Percentiles rank a stretch among this genome's conserved stretches.
phyloP scores from a whole-genome alignment of 2,113 vertebrate species.

The Canis aureus region DNA sequence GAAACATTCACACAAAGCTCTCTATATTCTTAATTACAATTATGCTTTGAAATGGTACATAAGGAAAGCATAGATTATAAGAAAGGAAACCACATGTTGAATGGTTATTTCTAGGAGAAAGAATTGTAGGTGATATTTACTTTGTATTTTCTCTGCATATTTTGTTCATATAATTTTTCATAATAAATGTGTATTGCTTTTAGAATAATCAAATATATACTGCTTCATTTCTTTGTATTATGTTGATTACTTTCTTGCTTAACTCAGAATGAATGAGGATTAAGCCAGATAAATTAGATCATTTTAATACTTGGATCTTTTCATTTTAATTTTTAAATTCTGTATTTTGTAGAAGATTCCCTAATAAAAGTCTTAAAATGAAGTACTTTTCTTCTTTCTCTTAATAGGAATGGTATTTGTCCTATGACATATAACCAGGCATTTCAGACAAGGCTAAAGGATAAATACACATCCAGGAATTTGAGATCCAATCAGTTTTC shows the following conservation, averaged over 20 bases:
- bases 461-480: constrained; percentile 65
- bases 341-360: background rate
- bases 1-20: background rate
- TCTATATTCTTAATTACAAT: background rate
- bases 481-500: constrained; percentile 79
- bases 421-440: background rate
- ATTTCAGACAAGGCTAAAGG: constrained; percentile 70
- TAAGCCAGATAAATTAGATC: background rate
- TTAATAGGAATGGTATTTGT: background rate
- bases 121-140: background rate
- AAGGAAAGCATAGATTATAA: background rate
- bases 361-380: background rate
- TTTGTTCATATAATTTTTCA: background rate
- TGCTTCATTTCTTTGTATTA: background rate
- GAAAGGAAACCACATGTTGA: background rate
- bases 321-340: background rate
- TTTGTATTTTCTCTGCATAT: background rate
- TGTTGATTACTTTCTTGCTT: background rate
- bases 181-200: background rate
- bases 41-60: background rate
- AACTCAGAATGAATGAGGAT: background rate
- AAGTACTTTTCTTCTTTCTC: background rate
- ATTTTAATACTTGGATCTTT: background rate
- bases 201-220: background rate
- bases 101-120: background rate